Percentiles rank a stretch among this genome's conserved stretches.
phyloP scores from a whole-genome alignment of 2,888 invertebrate genomes.

The Arrhopalites spinosus region DNA sequence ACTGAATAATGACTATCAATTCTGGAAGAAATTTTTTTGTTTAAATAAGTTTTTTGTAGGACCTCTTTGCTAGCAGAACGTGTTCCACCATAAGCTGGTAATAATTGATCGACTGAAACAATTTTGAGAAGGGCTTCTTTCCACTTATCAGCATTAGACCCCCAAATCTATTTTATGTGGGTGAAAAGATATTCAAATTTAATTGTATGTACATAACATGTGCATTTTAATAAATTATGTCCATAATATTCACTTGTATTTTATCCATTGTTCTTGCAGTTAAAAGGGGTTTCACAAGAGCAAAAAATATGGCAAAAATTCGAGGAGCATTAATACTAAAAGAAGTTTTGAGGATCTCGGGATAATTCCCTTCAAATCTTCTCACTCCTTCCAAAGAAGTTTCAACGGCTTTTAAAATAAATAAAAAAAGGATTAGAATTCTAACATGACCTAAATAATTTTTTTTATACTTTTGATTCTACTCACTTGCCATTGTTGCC shows the following conservation, averaged over 20 bases:
- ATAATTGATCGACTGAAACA: constrained; percentile 40
- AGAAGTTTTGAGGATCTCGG: constrained; percentile 32
- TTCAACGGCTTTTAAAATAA: constrained; percentile 31
- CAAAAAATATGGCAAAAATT: constrained; percentile 40
- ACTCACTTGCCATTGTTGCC: constrained; percentile 13
- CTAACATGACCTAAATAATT: neutral
- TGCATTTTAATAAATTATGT: too few species aligned
- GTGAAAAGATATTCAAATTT: too few species aligned
- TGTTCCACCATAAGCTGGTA: constrained; percentile 38
- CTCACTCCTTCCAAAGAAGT: constrained; percentile 24
- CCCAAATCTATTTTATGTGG: constrained; percentile 34
- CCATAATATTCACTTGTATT: constrained; percentile 12
- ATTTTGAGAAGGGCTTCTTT: constrained; percentile 34
- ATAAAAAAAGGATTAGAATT: neutral
- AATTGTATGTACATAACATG: too few species aligned
- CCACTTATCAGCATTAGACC: constrained; percentile 38
- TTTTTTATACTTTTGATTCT: neutral
- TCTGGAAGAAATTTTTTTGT: too few species aligned
- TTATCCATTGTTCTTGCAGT: constrained; percentile 40
- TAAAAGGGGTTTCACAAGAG: constrained; percentile 42
- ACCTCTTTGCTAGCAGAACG: constrained; percentile 11
- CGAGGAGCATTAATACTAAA: constrained; percentile 36
- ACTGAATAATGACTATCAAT: neutral
- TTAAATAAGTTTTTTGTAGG: too few species aligned
- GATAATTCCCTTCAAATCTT: constrained; percentile 36